Evolutionary conservation across 2,797 vertebrate genomes (phyloP).

Genomic region (Phrynocephalus vlangalii): DNA sequence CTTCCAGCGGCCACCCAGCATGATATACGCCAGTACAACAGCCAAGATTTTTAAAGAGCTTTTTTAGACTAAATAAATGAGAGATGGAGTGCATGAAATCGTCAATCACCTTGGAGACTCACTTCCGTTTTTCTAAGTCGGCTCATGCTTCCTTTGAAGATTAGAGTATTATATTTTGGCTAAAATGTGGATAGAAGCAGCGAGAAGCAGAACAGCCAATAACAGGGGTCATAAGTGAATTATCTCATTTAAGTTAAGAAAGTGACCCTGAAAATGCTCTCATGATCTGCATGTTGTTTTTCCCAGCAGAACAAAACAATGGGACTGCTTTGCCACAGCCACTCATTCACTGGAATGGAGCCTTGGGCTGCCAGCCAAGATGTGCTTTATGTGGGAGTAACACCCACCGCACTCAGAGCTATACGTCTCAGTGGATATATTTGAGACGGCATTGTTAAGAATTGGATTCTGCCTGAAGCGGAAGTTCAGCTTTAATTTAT

Average conservation of each 20-base stretch:
- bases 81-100: not conserved
- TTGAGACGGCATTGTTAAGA: not conserved
- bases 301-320: constrained; percentile 39
- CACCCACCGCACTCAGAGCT: not conserved
- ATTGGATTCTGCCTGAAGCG: constrained; percentile 24
- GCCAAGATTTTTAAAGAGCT: not conserved
- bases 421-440: not conserved
- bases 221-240: constrained; percentile 13
- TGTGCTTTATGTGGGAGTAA: not conserved
- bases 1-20: not conserved
- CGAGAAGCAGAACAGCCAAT: not conserved
- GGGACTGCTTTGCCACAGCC: constrained; percentile 19
- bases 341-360: not conserved
- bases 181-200: constrained; percentile 25
- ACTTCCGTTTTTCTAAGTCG: not conserved
- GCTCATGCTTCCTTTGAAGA: not conserved
- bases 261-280: constrained; percentile 38
- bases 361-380: not conserved
- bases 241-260: constrained; percentile 43
- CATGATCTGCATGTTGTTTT: constrained; percentile 21
- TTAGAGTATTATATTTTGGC: constrained; percentile 5
- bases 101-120: not conserved
- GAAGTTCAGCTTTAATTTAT: constrained; percentile 48
- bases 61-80: constrained; percentile 39
- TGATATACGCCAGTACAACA: constrained; percentile 16